Percentiles rank a stretch among this genome's conserved stretches.
These are phyloP conservation scores for Callitettix versicolor DNA, from an alignment of 1,140 invertebrate species.

Conservation along the genomic window DNA sequence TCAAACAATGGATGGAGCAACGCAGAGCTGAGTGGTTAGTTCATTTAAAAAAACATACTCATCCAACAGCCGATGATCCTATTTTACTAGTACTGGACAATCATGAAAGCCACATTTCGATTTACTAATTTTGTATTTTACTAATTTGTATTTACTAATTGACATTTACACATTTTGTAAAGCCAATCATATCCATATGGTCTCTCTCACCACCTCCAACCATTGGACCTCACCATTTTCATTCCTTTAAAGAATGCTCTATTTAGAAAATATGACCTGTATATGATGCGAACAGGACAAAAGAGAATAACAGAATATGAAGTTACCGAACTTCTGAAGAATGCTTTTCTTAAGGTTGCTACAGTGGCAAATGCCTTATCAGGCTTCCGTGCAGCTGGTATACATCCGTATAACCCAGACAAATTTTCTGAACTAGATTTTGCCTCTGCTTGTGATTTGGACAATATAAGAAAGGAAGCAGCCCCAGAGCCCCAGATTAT, in stretches of 20 bases:
- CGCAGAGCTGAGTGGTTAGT: slow-evolving; percentile 24
- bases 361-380: neutral
- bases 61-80: slow-evolving; percentile 19
- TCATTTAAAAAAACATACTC: slow-evolving; percentile 24
- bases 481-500: too few species aligned
- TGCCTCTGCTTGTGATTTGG: neutral
- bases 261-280: neutral
- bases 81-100: slow-evolving; percentile 28
- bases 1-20: slow-evolving; percentile 30
- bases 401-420: neutral
- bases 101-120: slow-evolving; percentile 22
- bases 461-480: too few species aligned
- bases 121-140: too few species aligned
- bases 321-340: neutral
- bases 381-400: neutral
- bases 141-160: too few species aligned
- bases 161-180: slow-evolving; percentile 19
- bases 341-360: neutral
- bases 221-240: slow-evolving; percentile 30
- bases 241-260: slow-evolving; percentile 26
- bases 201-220: slow-evolving; percentile 32
- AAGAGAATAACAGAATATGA: slow-evolving; percentile 4
- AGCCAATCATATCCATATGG: slow-evolving; percentile 23
- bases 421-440: neutral
- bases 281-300: neutral